Evolutionary conservation across 2,888 invertebrate species (phyloP).

Genomic region (Thereva unica): DNA sequence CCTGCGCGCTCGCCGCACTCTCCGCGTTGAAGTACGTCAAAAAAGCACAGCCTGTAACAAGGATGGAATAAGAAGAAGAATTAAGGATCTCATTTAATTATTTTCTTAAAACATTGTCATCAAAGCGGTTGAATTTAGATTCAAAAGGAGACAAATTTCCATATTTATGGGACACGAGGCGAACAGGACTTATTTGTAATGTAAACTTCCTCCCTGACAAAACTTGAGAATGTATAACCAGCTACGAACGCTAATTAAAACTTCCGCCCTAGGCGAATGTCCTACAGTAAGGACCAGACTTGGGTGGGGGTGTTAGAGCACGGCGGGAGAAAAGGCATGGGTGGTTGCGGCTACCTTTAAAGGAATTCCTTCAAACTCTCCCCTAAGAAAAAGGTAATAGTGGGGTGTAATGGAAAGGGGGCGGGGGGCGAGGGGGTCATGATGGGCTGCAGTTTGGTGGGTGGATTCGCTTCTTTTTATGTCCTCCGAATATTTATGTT

Average conservation of each 20-base stretch:
- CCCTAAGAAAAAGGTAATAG: conserved; percentile 10
- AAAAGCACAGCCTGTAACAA: conserved; percentile 91
- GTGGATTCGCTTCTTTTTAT: background rate
- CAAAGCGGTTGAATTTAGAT: conserved; percentile 14
- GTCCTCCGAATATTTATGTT: conserved; percentile 34
- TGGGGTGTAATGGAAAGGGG: too few species aligned
- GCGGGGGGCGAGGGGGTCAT: too few species aligned
- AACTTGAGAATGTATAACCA: conserved; percentile 30
- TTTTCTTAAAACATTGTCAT: background rate
- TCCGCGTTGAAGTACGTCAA: conserved; percentile 97
- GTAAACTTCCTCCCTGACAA: conserved; percentile 27
- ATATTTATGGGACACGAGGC: conserved; percentile 26
- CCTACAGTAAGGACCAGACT: background rate
- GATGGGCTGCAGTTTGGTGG: too few species aligned
- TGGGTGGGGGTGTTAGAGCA: too few species aligned
- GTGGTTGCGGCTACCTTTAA: background rate
- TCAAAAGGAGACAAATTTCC: conserved; percentile 28
- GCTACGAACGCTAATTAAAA: conserved; percentile 35
- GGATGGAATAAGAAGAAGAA: conserved; percentile 12
- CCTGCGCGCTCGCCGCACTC: conserved; percentile 90
- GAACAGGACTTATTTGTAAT: conserved; percentile 25
- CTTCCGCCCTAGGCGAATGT: conserved; percentile 23
- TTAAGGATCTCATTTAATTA: background rate
- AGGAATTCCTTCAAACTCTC: conserved; percentile 1
- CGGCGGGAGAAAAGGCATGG: too few species aligned